Base-by-base conservation (phyloP, 1,140 invertebrate genomes). In the Drosophila athabasca region DNA sequence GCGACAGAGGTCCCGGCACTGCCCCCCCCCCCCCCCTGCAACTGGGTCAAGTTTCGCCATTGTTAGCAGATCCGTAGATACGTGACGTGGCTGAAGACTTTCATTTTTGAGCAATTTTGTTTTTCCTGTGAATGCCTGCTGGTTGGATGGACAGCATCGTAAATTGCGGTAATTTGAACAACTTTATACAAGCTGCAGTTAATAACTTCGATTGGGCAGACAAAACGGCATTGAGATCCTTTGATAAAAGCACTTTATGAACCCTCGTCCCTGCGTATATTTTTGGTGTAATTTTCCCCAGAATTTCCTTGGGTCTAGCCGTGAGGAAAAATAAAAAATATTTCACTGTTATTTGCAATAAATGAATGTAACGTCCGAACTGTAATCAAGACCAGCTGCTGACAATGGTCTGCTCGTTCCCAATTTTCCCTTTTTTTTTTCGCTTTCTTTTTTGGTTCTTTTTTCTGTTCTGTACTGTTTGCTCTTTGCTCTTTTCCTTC, bases 341-440 rank as follows among this genome's bases (percentile, higher is more conserved):
- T 73, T 87, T 79, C 71, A 69, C 71, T 83, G 84, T 73, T 83
- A 87, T 87, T 88, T 62, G 83, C 75, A 72, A 87, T 88, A 88
- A 88, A 87, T 88, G 83, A 88, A 83, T 76, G 70, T 83, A 83
- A 87, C 71, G 83, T 87, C 79, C 71, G 74, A 88, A 79, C 71
- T 87, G 83, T 88, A 87, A 87, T 87, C 83, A 88, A 88, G 75
- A 79, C 61, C 83, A 87, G 76, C 83, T 87, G 83, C 83, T 76
- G 75, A 75, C 83, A 82, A 57, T 81, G 60, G 52, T 49, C 59
- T 55, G 46, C 24, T 50, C 52, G 50, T 52, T 50, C 45, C 15
- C 26, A 41, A 66, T 45, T 62, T 71, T 62, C 22, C 49, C 65
- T 19, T 49, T 29, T 35, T 48, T 8, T 31, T 26, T n/a, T n/a